Base-by-base conservation (phyloP, 2,797 vertebrate species). In the Paedocypris micromegethes region DNA sequence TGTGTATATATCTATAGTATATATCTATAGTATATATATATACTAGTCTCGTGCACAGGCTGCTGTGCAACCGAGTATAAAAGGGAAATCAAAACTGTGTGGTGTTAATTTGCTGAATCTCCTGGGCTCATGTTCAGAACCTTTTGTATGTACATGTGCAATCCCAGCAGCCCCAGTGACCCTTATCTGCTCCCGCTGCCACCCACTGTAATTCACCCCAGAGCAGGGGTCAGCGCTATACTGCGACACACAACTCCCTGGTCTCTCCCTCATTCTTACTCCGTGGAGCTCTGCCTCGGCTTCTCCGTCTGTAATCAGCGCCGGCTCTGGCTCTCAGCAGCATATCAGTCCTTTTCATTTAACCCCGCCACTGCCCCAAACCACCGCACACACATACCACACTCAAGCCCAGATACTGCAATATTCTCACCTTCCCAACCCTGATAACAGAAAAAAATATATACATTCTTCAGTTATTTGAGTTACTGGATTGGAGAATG, bases 291-390 rank as follows among this genome's bases (percentile, higher is more conserved):
- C 44, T 60, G 48, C 49, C 37, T 67, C 46, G 49, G 58, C 38
- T 64, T 56, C 57, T 48, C 56, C 3, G 47, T 48, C 58, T n/a
- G 40, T 58, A 73, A 68, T 78, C 59, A 68, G 60, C 54, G 43
- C 58, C 46, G 23, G 46, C 59, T 73, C 55, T 49, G 23, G 47
- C 46, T 6, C 44, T 61, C 49, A 68, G 70, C 41, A 9, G 53
- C 9, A 42, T 64, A 72, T 72, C 69, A 54, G 60, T 62, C 50
- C 57, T 73, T 73, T 78, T 73, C 67, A 70, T 75, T 75, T 75
- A 75, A 78, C 67, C 70, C 74, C 70, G 67, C 45, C 56, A 54
- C 40, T n/a, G 44, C 66, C 69, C 54, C 48, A 60, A 45, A 68
- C 56, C 63, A 63, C 58, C 65, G 55, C 58, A 64, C 55, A 70